These are phyloP conservation scores for Temnothorax unifasciatus DNA, from an alignment of 2,888 invertebrate genomes.

Conservation along the genomic window DNA sequence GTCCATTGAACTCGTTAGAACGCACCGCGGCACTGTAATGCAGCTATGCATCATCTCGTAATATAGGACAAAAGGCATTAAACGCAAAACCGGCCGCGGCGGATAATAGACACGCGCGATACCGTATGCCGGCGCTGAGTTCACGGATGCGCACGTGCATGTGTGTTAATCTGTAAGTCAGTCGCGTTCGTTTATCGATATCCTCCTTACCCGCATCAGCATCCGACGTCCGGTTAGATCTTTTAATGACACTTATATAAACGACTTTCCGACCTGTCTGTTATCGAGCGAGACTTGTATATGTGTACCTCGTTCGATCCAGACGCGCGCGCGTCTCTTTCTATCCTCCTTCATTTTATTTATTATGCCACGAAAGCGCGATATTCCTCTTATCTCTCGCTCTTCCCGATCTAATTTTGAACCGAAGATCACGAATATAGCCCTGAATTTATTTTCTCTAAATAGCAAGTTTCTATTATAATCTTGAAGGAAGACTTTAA, in stretches of 20 bases:
- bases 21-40: slow-evolving; percentile 54
- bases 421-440: background rate
- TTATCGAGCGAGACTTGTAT: background rate
- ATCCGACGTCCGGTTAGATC: slow-evolving; percentile 42
- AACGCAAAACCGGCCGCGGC: slow-evolving; percentile 59
- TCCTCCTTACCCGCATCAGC: slow-evolving; percentile 28
- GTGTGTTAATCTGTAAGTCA: slow-evolving; percentile 21
- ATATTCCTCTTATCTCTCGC: slow-evolving; percentile 15
- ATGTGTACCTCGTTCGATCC: too few species aligned
- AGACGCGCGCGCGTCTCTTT: background rate
- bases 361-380: background rate
- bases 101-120: slow-evolving; percentile 30
- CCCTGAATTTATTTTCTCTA: slow-evolving; percentile 3
- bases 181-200: slow-evolving; percentile 10
- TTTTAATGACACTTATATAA: slow-evolving; percentile 30
- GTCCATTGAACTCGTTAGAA: slow-evolving; percentile 77
- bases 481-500: background rate
- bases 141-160: slow-evolving; percentile 16
- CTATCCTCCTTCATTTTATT: background rate
- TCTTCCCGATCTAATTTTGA: slow-evolving; percentile 7
- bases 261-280: background rate
- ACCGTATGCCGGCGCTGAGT: slow-evolving; percentile 12
- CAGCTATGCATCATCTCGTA: slow-evolving; percentile 64
- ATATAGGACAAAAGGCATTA: slow-evolving; percentile 65
- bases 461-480: slow-evolving; percentile 3